These are phyloP conservation scores for Saturnia japonica DNA, from an alignment of 2,888 invertebrate species.

Conservation along the genomic window DNA sequence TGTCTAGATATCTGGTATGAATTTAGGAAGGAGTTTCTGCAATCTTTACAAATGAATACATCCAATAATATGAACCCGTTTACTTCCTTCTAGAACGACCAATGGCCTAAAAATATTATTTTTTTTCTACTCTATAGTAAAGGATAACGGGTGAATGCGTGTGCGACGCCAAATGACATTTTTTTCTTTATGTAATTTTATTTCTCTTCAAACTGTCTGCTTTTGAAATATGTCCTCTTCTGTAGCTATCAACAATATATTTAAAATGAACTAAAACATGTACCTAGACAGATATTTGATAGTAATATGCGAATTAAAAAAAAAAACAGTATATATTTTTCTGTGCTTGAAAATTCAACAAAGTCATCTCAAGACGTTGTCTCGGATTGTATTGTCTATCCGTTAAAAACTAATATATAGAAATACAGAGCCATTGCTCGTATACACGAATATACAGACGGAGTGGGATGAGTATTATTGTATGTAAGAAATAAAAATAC, in stretches of 20 bases:
- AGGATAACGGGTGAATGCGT: too few species aligned
- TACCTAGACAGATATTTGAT: too few species aligned
- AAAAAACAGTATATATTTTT: not conserved
- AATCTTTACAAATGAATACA: too few species aligned
- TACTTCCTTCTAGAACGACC: not conserved
- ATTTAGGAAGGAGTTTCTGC: too few species aligned
- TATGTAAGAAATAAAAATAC: constrained; percentile 65
- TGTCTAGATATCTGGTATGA: too few species aligned
- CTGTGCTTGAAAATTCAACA: not conserved
- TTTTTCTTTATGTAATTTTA: too few species aligned
- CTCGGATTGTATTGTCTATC: not conserved
- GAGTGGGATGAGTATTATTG: constrained; percentile 32
- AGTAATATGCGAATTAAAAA: not conserved
- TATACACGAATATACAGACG: constrained; percentile 62
- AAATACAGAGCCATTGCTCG: constrained; percentile 65
- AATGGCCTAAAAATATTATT: not conserved
- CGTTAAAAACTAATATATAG: constrained; percentile 18
- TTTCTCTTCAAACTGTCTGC: too few species aligned
- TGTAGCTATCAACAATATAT: too few species aligned
- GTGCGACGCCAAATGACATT: too few species aligned
- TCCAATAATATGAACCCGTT: not conserved
- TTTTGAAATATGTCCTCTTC: too few species aligned
- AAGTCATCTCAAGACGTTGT: not conserved
- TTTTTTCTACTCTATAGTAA: too few species aligned
- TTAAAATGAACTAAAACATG: too few species aligned